phyloP scores from a whole-genome alignment of 2,797 vertebrate genomes.

The Brotogeris chrysoptera region DNA sequence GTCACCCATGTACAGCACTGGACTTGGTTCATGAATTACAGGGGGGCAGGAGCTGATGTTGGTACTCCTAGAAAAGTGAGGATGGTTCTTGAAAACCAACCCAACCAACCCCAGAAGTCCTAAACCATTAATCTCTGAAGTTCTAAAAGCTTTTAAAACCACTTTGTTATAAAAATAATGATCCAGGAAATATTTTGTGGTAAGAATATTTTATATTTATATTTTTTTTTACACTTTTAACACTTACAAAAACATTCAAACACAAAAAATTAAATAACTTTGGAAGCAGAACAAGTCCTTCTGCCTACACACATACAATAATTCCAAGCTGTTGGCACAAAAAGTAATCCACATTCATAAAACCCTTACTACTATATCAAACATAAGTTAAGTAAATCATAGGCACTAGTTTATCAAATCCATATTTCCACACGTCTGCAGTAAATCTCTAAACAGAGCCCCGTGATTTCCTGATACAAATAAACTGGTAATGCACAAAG shows the following conservation, averaged over 20 bases:
- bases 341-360: constrained; percentile 86
- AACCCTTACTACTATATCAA: constrained; percentile 80
- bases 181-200: constrained; percentile 66
- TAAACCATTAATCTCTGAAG: background rate
- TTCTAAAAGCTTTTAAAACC: background rate
- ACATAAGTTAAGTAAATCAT: constrained; percentile 91
- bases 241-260: constrained; percentile 86
- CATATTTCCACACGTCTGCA: constrained; percentile 75
- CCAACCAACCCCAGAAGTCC: constrained; percentile 21
- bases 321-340: constrained; percentile 89
- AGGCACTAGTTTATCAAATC: constrained; percentile 94
- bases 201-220: constrained; percentile 83
- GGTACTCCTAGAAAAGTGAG: background rate
- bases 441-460: constrained; percentile 73
- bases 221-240: constrained; percentile 84
- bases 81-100: background rate
- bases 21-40: background rate
- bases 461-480: constrained; percentile 74
- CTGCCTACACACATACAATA: constrained; percentile 86
- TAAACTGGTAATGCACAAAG: constrained; percentile 73
- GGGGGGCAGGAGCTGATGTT: background rate
- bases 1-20: background rate
- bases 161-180: constrained; percentile 59
- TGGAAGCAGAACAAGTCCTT: constrained; percentile 80
- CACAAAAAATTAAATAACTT: constrained; percentile 85